Conservation (phyloP, 2,888 invertebrate genomes). For the Luperina nickerlii region DNA sequence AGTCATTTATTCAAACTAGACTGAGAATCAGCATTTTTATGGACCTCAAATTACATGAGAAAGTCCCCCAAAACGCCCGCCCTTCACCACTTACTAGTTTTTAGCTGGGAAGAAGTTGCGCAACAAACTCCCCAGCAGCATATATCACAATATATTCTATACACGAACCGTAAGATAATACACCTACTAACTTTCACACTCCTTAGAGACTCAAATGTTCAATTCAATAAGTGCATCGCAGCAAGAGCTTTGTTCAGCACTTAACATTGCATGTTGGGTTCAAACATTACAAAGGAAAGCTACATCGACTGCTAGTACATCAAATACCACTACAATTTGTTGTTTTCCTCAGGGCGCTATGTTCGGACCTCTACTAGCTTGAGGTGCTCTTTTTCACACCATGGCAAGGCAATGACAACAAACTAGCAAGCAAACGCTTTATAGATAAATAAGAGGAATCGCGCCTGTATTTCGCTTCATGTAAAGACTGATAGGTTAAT, state of each 20-base stretch:
- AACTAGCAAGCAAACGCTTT: neutral
- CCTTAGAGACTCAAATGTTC: neutral
- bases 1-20: too few relatives aligned
- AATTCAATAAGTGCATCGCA: conserved; percentile 6
- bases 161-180: neutral
- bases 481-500: neutral
- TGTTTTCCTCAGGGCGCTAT: conserved; percentile 6
- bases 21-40: too few relatives aligned
- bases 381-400: too few relatives aligned
- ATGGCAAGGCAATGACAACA: neutral
- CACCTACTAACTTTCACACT: neutral
- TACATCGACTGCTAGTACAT: neutral
- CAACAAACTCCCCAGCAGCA: too few relatives aligned
- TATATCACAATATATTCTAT: neutral
- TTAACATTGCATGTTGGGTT: conserved; percentile 33
- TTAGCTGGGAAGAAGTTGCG: too few relatives aligned
- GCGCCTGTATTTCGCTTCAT: too few relatives aligned
- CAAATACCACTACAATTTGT: neutral
- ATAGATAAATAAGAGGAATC: too few relatives aligned
- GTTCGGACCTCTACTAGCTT: conserved; percentile 3
- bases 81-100: too few relatives aligned
- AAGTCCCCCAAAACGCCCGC: too few relatives aligned
- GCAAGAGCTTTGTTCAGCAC: conserved; percentile 43
- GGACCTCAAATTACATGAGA: too few relatives aligned
- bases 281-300: conserved; percentile 34